These are phyloP conservation scores for Gymnarchus niloticus DNA, from an alignment of 2,113 vertebrate species.

Conservation along the genomic window DNA sequence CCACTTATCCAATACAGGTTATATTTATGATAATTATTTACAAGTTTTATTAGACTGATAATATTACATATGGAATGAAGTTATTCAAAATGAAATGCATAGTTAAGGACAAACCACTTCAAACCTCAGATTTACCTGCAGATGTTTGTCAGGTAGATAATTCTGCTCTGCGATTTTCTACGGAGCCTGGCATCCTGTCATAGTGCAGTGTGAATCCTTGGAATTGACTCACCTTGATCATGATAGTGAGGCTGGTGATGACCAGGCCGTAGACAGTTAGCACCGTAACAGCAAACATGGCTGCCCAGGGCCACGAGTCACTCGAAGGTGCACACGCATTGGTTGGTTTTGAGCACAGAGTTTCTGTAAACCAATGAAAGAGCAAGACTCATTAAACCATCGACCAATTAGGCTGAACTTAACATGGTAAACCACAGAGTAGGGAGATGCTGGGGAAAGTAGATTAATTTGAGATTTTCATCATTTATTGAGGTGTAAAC, in stretches of 20 bases:
- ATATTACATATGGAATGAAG: neutral
- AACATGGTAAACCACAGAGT: neutral
- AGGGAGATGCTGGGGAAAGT: neutral
- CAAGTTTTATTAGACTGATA: no score
- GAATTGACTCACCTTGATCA: neutral
- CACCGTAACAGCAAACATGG: neutral
- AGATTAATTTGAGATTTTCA: neutral
- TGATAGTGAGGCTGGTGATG: neutral
- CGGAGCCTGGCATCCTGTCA: neutral
- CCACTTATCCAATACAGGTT: no score
- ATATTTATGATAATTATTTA: no score
- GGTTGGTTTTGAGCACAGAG: neutral
- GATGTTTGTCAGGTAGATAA: no score
- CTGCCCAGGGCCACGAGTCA: neutral
- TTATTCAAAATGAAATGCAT: neutral
- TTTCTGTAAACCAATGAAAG: neutral
- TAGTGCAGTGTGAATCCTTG: neutral
- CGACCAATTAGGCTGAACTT: no score
- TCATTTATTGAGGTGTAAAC: neutral
- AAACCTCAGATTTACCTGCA: neutral
- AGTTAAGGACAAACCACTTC: neutral
- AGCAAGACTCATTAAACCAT: neutral
- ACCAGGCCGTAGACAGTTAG: neutral
- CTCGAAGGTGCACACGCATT: neutral
- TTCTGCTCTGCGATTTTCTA: no score